Conservation (phyloP, 2,113 vertebrate genomes). For the Raja brachyura region DNA sequence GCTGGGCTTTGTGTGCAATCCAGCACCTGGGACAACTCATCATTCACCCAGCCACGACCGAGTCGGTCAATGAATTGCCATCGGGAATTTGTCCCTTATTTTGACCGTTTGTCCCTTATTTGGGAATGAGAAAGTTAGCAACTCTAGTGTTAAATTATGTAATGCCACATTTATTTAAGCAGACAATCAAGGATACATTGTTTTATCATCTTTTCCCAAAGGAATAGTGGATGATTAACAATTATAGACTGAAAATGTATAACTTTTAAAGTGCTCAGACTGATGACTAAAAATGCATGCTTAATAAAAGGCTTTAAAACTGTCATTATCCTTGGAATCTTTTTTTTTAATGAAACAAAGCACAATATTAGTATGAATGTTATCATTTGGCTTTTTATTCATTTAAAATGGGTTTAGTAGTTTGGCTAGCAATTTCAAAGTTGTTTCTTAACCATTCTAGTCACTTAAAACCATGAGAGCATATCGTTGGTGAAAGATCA, state of each 20-base stretch:
- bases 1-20: too few relatives aligned
- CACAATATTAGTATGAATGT: not conserved
- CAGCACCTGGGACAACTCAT: too few relatives aligned
- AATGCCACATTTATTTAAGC: constrained; percentile 37
- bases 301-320: not conserved
- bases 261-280: not conserved
- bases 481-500: not conserved
- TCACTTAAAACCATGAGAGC: not conserved
- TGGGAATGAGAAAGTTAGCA: too few relatives aligned
- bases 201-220: not conserved
- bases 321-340: not conserved
- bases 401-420: not conserved
- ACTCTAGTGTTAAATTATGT: constrained; percentile 29
- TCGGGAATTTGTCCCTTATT: too few relatives aligned
- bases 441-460: not conserved
- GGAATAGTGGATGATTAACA: not conserved
- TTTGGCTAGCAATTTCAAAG: not conserved
- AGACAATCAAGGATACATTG: not conserved
- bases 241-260: not conserved
- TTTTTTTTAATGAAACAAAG: not conserved
- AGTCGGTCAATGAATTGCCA: too few relatives aligned
- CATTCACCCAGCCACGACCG: too few relatives aligned
- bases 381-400: not conserved
- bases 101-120: too few relatives aligned
- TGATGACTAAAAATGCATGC: not conserved